Base-by-base conservation (phyloP, 2,113 vertebrate genomes). In the Bufo gargarizans region DNA sequence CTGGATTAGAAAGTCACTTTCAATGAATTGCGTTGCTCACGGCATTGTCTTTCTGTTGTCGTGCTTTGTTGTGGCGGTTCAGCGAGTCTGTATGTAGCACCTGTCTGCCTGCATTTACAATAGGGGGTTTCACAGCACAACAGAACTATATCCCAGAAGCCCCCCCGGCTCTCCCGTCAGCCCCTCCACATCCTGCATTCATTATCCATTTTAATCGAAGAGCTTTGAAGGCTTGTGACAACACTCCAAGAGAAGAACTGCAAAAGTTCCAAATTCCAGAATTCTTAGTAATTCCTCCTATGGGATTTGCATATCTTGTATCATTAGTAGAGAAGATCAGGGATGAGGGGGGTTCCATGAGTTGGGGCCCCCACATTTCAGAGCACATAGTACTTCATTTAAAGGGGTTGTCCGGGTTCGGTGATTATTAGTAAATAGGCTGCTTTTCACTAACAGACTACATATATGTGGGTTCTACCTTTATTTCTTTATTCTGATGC, bases 131-230 rank as follows among this genome's bases (percentile, higher is more conserved):
- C 9, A 45, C 45, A 33, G 67, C n/a, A 72, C 63, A 72, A 58
- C n/a, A 55, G 2, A 45, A 22, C 67, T 43, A 12, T 58, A 19
- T 47, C 22, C 53, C 20, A 16, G 50, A 45, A 71, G n/a, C 82
- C 71, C 83, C 83, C 72, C 83, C 20, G 69, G 83, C 83, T 19
- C 53, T 84, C 49, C 67, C 74, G 82, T 84, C 82, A 85, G 50
- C 16, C 69, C 83, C 83, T 74, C 53, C 50, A 17, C 17, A 17
- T 74, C 53, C 17, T n/a, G 67, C 53, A 20, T 20, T 22, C 82
- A 33, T 56, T 84, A 72, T 58, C 82, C 13, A 43, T 72, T 56
- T 74, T 85, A 74, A 76, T 85, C 17, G 53, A 59, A 58, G 67
- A 43, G 22, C 53, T 84, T 69, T 84, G 49, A 55, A 67, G 49